phyloP scores from a whole-genome alignment of 2,113 vertebrate species.

The Cavia porcellus region DNA sequence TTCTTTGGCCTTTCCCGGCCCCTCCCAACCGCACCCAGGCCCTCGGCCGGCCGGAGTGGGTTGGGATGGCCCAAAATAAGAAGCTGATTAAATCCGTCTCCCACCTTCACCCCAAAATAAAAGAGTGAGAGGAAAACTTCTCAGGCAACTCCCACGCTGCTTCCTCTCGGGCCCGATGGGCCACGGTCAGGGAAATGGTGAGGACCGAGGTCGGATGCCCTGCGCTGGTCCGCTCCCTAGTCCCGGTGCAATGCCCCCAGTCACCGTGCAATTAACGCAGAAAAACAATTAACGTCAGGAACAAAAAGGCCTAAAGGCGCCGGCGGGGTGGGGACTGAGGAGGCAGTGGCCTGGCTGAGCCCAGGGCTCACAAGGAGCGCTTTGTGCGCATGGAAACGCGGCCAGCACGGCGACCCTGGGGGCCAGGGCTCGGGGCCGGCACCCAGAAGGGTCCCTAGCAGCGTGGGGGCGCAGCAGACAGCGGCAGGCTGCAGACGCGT shows the following conservation, averaged over 20 bases:
- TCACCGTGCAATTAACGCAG: conserved; percentile 31
- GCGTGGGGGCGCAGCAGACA: not conserved
- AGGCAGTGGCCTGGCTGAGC: not conserved
- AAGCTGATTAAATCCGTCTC: conserved; percentile 81
- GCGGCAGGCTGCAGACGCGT: not conserved
- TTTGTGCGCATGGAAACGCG: conserved; percentile 62
- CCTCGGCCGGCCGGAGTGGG: conserved; percentile 74
- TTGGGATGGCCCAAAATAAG: conserved; percentile 80
- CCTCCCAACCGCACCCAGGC: conserved; percentile 83
- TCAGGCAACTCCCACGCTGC: conserved; percentile 75
- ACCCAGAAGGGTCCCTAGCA: not conserved
- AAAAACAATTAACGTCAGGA: conserved; percentile 55
- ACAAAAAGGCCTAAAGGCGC: conserved; percentile 35
- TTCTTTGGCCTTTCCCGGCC: conserved; percentile 62
- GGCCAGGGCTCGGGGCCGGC: not conserved
- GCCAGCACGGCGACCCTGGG: conserved; percentile 55
- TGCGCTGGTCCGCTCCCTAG: not conserved
- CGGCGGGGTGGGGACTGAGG: not conserved
- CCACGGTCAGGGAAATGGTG: not conserved
- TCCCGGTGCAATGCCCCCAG: not conserved
- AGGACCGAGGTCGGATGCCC: not conserved
- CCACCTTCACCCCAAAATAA: conserved; percentile 83
- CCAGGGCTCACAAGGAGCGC: conserved; percentile 70
- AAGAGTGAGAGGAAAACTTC: conserved; percentile 71
- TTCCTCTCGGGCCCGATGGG: conserved; percentile 71